Evolutionary conservation across 2,113 vertebrate species (phyloP).

Genomic region (Aphyosemion australe): DNA sequence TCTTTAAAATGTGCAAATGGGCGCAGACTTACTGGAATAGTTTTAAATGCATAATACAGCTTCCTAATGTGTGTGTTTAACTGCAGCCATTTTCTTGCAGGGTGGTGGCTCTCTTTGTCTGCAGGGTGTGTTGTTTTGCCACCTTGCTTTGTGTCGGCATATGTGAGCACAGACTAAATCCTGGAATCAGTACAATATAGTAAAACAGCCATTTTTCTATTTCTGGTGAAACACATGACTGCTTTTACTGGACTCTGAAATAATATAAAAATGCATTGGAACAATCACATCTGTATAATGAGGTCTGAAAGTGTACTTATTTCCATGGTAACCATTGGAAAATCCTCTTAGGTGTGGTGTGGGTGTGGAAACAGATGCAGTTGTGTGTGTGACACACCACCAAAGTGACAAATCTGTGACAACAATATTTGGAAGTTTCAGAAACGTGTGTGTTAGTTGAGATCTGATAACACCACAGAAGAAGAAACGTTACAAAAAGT

Average conservation of each 20-base stretch:
- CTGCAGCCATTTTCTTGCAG: conserved; percentile 9
- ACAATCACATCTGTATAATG: not conserved
- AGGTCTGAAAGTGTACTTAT: conserved; percentile 21
- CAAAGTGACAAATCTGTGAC: not conserved
- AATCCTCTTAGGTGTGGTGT: conserved; percentile 28
- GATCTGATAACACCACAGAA: conserved; percentile 9
- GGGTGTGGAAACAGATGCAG: not conserved
- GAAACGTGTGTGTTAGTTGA: not conserved
- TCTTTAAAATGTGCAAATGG: no score
- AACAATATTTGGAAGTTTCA: conserved; percentile 19
- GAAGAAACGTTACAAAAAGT: not conserved
- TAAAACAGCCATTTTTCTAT: not conserved
- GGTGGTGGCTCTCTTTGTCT: conserved; percentile 60
- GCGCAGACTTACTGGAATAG: not conserved
- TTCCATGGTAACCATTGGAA: conserved; percentile 31
- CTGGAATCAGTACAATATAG: conserved; percentile 2
- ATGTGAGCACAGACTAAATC: conserved; percentile 6
- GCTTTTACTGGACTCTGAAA: not conserved
- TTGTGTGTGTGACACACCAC: not conserved
- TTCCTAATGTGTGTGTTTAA: not conserved
- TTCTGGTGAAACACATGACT: not conserved
- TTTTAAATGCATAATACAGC: not conserved
- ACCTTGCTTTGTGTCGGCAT: conserved; percentile 11
- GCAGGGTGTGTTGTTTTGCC: conserved; percentile 14
- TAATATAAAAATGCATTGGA: not conserved